A percentile compares a stretch with the other conserved stretches of the same genome.
Evolutionary conservation across 2,888 invertebrate species (phyloP).

Genomic region (Himalopsyche anomala): DNA sequence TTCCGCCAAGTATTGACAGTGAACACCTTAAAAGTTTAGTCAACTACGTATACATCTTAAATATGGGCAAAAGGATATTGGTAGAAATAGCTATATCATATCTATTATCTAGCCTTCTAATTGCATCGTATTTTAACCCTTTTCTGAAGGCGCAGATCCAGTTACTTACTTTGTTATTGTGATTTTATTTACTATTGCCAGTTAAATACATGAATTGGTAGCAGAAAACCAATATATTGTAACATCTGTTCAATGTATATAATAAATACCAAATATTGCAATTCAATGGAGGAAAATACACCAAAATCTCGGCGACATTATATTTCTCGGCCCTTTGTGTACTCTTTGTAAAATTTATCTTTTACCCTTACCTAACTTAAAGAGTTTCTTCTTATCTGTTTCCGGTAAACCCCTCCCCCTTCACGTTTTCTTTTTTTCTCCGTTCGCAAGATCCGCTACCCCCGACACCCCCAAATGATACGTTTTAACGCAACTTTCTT

Average conservation of each 20-base stretch:
- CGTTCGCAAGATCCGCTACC: constrained; percentile 37
- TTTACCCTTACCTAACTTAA: constrained; percentile 22
- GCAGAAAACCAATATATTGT: too few species aligned
- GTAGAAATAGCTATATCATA: too few species aligned
- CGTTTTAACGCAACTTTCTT: constrained; percentile 30
- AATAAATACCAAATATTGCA: background rate
- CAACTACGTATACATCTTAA: too few species aligned
- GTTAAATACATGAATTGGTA: too few species aligned
- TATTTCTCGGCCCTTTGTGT: constrained; percentile 3
- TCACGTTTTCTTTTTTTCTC: constrained; percentile 1
- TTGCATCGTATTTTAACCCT: too few species aligned
- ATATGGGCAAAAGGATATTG: too few species aligned
- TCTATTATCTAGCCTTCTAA: too few species aligned
- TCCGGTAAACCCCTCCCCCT: constrained; percentile 5
- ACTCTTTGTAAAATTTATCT: constrained; percentile 31
- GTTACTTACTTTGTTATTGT: too few species aligned
- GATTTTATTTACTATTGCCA: too few species aligned
- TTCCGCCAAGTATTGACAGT: too few species aligned
- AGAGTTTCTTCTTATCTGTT: constrained; percentile 31
- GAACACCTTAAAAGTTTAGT: too few species aligned
- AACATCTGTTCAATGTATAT: background rate
- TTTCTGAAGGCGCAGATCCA: too few species aligned
- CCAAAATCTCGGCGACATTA: background rate
- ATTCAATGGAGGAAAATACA: background rate
- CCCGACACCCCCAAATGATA: constrained; percentile 22